Base-by-base conservation (phyloP, 2,888 invertebrate species). In the Asteroscopus sphinx region DNA sequence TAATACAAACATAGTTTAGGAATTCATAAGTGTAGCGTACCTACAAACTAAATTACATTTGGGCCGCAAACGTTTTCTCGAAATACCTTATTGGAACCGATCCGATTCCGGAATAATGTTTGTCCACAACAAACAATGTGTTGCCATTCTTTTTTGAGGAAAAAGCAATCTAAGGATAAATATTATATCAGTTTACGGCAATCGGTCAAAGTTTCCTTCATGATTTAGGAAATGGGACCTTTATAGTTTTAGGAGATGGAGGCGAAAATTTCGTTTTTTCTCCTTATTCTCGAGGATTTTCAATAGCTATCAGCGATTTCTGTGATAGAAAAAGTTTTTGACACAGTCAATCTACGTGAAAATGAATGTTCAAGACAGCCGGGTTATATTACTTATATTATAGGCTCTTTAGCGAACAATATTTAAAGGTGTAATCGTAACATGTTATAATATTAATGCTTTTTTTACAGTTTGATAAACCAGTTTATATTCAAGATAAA, bases 81-180 rank as follows among this genome's bases (percentile, higher is more conserved):
- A 73, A 62, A 68, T 67, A 68, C 69, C 58, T 74, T 76, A 79
- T 76, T 76, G 73, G 65, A 74, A 69, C 55, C 65, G 72, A 76
- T 75, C 79, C 70, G 72, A 76, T 77, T 76, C 73, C 71, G 63
- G 73, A 73, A 73, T 75, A 74, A 81, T 80, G 77, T 81, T 83
- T 80, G 77, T 66, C 63, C 63, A 59, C 55, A 51, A 67, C 81
- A 83, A 83, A 83, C 81, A 83, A 77, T 68, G 77, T 75, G 77
- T 66, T 66, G 76, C 66, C 73, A 73, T 76, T 76, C 66, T 69
- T 76, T 81, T 82, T 78, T 73, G 66, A 52, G 59, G 79, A 61
- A 74, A 77, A 82, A 81, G 68, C 82, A 80, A 83, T 83, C 77
- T 82, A 64, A 67, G 76, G 79, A 80, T 81, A 82, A 82, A 82